These are phyloP conservation scores for Folsomia manolachei DNA, from an alignment of 2,888 invertebrate genomes.

Conservation along the genomic window DNA sequence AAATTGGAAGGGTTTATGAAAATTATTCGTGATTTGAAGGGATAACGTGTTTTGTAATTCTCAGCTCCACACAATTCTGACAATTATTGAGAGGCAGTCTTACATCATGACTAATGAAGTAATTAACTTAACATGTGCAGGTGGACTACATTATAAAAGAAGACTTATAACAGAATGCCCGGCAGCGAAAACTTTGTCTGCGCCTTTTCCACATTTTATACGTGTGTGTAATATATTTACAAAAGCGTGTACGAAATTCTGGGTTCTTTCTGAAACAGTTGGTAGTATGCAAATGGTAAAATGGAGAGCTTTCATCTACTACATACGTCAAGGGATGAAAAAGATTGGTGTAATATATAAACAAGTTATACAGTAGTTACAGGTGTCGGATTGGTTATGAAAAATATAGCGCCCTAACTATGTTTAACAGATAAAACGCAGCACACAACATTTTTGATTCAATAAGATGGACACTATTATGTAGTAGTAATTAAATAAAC, in stretches of 20 bases:
- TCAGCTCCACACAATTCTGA: neutral
- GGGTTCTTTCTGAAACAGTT: too few relatives aligned
- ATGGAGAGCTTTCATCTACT: too few relatives aligned
- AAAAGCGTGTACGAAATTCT: slow-evolving; percentile 1
- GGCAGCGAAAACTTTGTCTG: neutral
- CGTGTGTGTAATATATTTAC: neutral
- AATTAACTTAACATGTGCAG: too few relatives aligned
- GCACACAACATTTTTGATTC: neutral
- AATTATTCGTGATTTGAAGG: neutral
- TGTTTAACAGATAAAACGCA: too few relatives aligned
- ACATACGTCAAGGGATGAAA: too few relatives aligned
- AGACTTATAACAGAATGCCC: neutral
- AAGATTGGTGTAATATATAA: neutral
- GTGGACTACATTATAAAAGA: neutral
- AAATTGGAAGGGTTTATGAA: neutral
- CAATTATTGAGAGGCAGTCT: slow-evolving; percentile 15
- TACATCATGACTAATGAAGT: slow-evolving; percentile 19
- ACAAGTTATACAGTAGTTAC: neutral
- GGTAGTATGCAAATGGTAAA: too few relatives aligned
- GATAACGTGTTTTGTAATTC: neutral
- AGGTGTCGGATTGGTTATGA: neutral
- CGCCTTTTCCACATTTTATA: neutral
- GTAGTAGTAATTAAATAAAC: neutral
- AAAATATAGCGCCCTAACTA: neutral
- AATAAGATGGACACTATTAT: neutral